These are phyloP conservation scores for Marmota flaviventris DNA, from an alignment of 2,113 vertebrate species.

Conservation along the genomic window DNA sequence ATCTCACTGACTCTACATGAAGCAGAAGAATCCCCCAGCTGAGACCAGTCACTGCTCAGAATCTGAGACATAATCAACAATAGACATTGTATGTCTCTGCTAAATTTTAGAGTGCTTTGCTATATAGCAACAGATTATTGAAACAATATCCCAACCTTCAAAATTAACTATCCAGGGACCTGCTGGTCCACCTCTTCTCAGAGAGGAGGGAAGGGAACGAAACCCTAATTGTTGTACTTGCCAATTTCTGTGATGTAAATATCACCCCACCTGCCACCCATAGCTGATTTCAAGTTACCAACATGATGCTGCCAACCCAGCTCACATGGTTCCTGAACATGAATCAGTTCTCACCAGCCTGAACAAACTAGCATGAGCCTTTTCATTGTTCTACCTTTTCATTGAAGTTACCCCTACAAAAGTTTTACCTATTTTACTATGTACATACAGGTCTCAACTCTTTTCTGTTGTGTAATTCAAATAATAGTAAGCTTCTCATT, in stretches of 20 bases:
- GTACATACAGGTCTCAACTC: not conserved
- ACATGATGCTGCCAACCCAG: not conserved
- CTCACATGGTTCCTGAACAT: not conserved
- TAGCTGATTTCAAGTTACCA: not conserved
- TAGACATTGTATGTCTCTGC: not conserved
- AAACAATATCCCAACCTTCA: not conserved
- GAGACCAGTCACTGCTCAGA: not conserved
- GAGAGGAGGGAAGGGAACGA: not conserved
- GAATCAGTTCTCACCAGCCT: not conserved
- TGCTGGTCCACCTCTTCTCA: not conserved
- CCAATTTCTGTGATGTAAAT: not conserved
- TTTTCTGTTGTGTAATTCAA: conserved; percentile 11
- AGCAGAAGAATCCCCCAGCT: not conserved
- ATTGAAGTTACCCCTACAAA: not conserved
- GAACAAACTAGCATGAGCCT: not conserved
- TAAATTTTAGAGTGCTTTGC: not conserved
- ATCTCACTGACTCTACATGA: not conserved
- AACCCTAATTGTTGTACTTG: not conserved
- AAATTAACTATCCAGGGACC: not conserved
- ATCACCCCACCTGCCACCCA: no score
- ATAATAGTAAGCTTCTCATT: not conserved
- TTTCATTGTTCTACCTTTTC: not conserved
- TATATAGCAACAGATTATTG: not conserved
- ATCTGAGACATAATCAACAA: not conserved
- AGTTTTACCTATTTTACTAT: not conserved